A percentile compares a stretch with the other conserved stretches of the same genome.
phyloP scores from a whole-genome alignment of 2,797 vertebrate genomes.

The Simalia tracyae region DNA sequence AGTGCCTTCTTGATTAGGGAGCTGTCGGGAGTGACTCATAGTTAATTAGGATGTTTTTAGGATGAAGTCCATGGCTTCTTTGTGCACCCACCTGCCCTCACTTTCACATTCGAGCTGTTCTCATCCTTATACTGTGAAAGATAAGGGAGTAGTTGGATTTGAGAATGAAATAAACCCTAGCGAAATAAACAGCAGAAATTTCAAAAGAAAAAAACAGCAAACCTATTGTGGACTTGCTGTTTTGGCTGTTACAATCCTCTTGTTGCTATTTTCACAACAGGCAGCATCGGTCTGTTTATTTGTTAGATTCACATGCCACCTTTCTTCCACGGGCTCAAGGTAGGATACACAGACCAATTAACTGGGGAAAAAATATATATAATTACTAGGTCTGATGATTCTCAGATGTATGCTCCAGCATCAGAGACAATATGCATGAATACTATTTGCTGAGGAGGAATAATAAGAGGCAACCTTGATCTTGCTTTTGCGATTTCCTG shows the following conservation, averaged over 20 bases:
- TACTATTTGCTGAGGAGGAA: background rate
- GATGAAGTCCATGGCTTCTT: background rate
- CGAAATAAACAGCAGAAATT: background rate
- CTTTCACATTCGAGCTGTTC: background rate
- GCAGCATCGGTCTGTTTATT: background rate
- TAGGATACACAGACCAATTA: background rate
- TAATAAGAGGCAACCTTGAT: background rate
- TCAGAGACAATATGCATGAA: background rate
- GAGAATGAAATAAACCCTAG: background rate
- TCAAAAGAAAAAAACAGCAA: background rate
- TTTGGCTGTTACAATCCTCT: background rate
- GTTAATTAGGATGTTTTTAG: slow-evolving; percentile 20
- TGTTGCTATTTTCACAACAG: background rate
- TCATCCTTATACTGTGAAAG: background rate
- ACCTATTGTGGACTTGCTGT: background rate
- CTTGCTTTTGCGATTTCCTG: background rate
- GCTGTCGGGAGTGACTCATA: background rate
- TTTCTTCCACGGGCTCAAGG: background rate
- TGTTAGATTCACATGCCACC: too few relatives aligned
- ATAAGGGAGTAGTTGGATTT: background rate
- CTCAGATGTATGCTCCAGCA: background rate
- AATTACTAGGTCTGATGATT: too few relatives aligned
- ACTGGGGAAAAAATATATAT: background rate
- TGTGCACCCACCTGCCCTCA: background rate
- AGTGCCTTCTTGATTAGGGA: slow-evolving; percentile 24